These are phyloP conservation scores for Unio delphinus DNA, from an alignment of 2,888 invertebrate species.

Conservation along the genomic window DNA sequence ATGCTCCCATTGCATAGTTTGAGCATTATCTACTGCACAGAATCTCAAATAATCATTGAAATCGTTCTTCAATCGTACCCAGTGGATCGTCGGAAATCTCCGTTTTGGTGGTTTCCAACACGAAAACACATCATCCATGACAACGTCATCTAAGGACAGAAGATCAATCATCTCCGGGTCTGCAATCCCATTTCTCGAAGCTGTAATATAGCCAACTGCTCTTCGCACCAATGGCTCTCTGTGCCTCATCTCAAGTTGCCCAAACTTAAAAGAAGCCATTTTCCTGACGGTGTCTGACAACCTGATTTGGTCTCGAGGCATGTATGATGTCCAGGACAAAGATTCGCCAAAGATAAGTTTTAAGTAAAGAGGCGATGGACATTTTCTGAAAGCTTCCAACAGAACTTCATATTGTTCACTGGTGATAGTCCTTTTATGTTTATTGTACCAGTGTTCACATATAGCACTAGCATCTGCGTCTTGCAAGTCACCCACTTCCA, in stretches of 20 bases:
- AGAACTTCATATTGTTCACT: conserved; percentile 79
- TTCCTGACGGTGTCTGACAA: conserved; percentile 56
- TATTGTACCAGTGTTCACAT: conserved; percentile 53
- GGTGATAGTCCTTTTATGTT: conserved; percentile 43
- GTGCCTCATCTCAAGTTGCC: conserved; percentile 60
- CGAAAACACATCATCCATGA: conserved; percentile 52
- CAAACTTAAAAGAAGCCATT: conserved; percentile 56
- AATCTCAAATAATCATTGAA: conserved; percentile 50
- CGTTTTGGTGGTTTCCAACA: conserved; percentile 42
- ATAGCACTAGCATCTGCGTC: conserved; percentile 53
- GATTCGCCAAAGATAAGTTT: conserved; percentile 57
- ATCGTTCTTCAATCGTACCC: conserved; percentile 57
- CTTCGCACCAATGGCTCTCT: conserved; percentile 64
- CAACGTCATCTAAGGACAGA: conserved; percentile 68
- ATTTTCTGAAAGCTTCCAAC: conserved; percentile 75
- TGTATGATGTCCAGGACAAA: conserved; percentile 57
- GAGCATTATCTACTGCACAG: conserved; percentile 49
- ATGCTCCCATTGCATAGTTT: conserved; percentile 78
- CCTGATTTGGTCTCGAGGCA: conserved; percentile 39
- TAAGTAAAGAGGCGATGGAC: conserved; percentile 59
- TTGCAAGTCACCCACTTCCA: conserved; percentile 55
- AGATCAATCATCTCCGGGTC: conserved; percentile 84
- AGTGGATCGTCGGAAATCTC: conserved; percentile 62
- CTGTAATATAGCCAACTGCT: conserved; percentile 82
- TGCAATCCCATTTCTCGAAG: conserved; percentile 84